phyloP scores from a whole-genome alignment of 37 sponge, comb jelly and placozoan genomes.

The Oopsacas minuta region DNA sequence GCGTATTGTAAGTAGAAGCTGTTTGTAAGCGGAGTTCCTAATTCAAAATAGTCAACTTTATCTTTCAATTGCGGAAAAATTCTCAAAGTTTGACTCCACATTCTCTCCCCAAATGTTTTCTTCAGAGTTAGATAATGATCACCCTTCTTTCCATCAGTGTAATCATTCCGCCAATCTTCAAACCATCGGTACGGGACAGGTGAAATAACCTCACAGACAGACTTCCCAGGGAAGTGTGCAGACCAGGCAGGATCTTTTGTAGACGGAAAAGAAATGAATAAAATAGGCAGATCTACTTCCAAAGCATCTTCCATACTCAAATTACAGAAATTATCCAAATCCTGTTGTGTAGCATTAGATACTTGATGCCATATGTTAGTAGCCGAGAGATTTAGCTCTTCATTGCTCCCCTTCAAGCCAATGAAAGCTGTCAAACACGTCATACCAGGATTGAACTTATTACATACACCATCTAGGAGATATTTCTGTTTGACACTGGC shows the following conservation, averaged over 20 bases:
- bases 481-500: constrained; percentile 18
- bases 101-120: constrained; percentile 35
- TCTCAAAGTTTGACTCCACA: constrained; percentile 48
- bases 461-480: constrained; percentile 8
- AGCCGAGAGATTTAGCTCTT: constrained; percentile 51
- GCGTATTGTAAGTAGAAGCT: constrained; percentile 47
- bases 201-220: constrained; percentile 59
- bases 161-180: constrained; percentile 49
- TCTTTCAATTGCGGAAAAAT: constrained; percentile 73
- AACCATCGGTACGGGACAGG: constrained; percentile 65
- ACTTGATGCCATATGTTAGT: constrained; percentile 64
- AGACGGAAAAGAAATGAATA: constrained; percentile 85
- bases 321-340: constrained; percentile 22
- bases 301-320: constrained; percentile 31
- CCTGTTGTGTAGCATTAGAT: constrained; percentile 10
- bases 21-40: constrained; percentile 76
- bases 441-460: constrained; percentile 36
- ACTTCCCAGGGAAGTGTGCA: constrained; percentile 55
- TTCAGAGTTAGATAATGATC: constrained; percentile 61
- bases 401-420: constrained; percentile 66
- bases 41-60: constrained; percentile 64
- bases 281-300: constrained; percentile 35
- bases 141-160: constrained; percentile 31
- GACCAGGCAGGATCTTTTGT: constrained; percentile 76
- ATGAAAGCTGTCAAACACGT: constrained; percentile 53